Evolutionary conservation across 2,113 vertebrate species (phyloP), one percentile per base, ranked within the genome.

Genomic region (Larimichthys polyactis): DNA sequence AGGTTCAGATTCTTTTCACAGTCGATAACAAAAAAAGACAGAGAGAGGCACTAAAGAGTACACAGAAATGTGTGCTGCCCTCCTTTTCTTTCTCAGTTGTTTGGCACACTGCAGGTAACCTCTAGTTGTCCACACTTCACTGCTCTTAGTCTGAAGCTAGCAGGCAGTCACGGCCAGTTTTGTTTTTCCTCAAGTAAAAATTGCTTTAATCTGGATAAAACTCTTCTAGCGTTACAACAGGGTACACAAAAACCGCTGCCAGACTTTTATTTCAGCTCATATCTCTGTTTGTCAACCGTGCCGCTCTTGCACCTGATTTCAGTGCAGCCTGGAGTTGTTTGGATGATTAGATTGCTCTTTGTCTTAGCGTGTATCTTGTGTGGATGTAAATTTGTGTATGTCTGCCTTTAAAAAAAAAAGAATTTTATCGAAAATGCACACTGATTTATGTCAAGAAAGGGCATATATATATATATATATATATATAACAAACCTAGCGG

Each of bases 201-300:
- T 89, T 19, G 59, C 78, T 88, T 90, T 85, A 60, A 76, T 85
- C 75, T 78, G 84, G 85, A 87, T 88, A 81, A 52, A 78, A 87
- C 84, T 87, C 82, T 80, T 12, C 63, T 16, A 43, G 82, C 78
- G 22, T 78, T 64, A 83, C 71, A 69, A 20, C 79, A 36, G 80
- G 83, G 82, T 49, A 80, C 74, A 83, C 82, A 85, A 70, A 82
- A 72, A 73, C 62, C 68, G 75, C 66, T 3, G 75, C 9, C 14
- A 20, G 71, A 72, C 76, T 89, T 87, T 87, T 88, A 82, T 83
- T 89, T 81, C 73, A 84, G 88, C 91, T 89, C 70, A 55, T 52
- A 87, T 91, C 85, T 78, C 12, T 67, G 69, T 86, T 91, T 87
- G 80, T 83, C 84, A 86, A 78, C 66, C 75, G 44, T 22, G 81